Base-by-base conservation (phyloP, 2,113 vertebrate species). In the Ctenomys sociabilis region DNA sequence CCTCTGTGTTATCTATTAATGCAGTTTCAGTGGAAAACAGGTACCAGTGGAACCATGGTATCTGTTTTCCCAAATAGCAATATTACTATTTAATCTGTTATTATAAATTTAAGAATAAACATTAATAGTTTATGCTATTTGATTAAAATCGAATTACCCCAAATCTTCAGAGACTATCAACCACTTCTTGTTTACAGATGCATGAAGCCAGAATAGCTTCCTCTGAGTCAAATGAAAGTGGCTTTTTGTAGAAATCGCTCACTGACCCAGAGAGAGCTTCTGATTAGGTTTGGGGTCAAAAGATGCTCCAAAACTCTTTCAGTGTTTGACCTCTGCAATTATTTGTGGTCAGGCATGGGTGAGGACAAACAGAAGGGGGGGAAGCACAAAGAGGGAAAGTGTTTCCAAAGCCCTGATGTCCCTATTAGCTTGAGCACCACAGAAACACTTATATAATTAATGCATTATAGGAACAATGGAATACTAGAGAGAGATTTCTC, bases 61-160 rank as follows among this genome's bases (percentile, higher is more conserved):
- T 83, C 84, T 93, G n/a, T 93, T 73, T 77, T 94, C 22, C 40
- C 17, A 85, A 68, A 90, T 64, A 88, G 68, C 28, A 28, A n/a
- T 85, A 92, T 97, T 94, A 93, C 66, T 95, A 82, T 95, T 97
- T 96, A 95, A 97, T 96, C 30, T 66, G 26, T 92, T 95, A 95
- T 96, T 97, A 95, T 95, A 97, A 94, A 95, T 97, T 94, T 96
- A 97, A 96, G 83, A 96, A 72, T 93, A 91, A 94, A 93, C 87
- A 96, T 96, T 93, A 97, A 96, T 90, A 97, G 59, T 97, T 97
- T 96, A 97, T 97, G 30, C 10, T n/a, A 80, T 93, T 96, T 96
- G 86, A 97, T 96, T 96, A 97, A 96, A 98, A 95, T 97, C 63
- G 75, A 97, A 95, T 94, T 52, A 40, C 28, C 32, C 77, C 61